Percentiles rank a stretch among this genome's conserved stretches.
Conservation (phyloP, 2,797 vertebrate genomes). For the Microctenopoma steveboyesi region DNA sequence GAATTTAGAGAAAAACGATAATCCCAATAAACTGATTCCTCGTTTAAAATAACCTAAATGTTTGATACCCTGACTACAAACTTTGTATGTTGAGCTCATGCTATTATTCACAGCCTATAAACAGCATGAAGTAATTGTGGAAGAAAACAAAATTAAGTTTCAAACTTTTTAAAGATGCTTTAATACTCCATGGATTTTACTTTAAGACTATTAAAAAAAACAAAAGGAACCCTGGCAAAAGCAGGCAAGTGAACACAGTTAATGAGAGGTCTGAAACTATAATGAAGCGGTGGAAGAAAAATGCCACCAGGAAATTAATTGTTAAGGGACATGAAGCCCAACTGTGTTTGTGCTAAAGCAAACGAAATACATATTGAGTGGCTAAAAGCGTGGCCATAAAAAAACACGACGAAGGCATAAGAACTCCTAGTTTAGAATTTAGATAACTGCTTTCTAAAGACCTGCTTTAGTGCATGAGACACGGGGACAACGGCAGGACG, state of each 20-base stretch:
- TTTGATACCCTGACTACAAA: not conserved
- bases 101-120: not conserved
- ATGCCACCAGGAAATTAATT: conserved; percentile 40
- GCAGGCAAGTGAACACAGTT: conserved; percentile 17
- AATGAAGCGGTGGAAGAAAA: conserved; percentile 41
- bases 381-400: conserved; percentile 19
- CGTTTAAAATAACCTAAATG: not conserved
- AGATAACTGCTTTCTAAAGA: not conserved
- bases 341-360: conserved; percentile 34
- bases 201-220: conserved; percentile 15
- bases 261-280: conserved; percentile 41
- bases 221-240: conserved; percentile 16
- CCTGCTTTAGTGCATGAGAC: conserved; percentile 3
- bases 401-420: not conserved
- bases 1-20: not conserved
- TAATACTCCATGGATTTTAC: conserved; percentile 7
- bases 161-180: conserved; percentile 3
- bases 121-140: not conserved
- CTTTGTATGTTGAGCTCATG: not conserved
- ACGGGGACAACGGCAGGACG: conserved; percentile 16
- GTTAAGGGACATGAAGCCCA: conserved; percentile 33
- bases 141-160: conserved; percentile 15
- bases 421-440: not conserved
- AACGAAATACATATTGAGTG: conserved; percentile 15
- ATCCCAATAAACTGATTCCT: not conserved